Evolutionary conservation across 1,140 invertebrate species (phyloP), one percentile per base, ranked within the genome.

Genomic region (Aradophagus sp.): DNA sequence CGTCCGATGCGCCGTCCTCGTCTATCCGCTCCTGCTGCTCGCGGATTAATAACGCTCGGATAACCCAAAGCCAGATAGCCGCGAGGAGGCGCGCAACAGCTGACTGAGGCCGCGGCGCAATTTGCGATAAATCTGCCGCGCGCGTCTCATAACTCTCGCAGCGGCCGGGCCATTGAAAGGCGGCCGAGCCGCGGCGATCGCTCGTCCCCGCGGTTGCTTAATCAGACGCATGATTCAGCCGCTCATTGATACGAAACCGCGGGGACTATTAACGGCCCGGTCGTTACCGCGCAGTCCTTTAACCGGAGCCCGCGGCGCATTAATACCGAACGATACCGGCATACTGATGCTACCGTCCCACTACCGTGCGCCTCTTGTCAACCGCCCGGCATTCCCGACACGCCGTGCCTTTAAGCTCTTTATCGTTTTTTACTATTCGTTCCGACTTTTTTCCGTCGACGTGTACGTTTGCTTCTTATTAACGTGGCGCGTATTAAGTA

Each of bases 261-360:
- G n/a, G 50, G 36, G 62, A 73, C 62, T 56, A 67, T 56, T 73
- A 62, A 61, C 50, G 45, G 68, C 61, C 62, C 20, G 42, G 48
- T 61, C 61, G 69, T 72, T 66, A 72, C 69, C 23, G 34, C 20
- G 45, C 63, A 67, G 59, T 67, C 53, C 68, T 74, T 67, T 71
- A 63, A 63, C 42, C 41, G 58, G 53, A 74, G 62, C 53, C 73
- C 73, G 73, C 67, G 50, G 35, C 55, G 58, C 62, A 74, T 71
- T 74, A 74, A 71, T 71, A 74, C 68, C 68, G 66, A 74, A 74
- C 73, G 73, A 75, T 45, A 68, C 73, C 53, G 58, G 62, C 50
- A 67, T 62, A 52, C 52, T 63, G 63, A 66, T 61, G 67, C 73
- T 72, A 71, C 68, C 63, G 67, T 39, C 11, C 27, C 55, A 66